Base-by-base conservation (phyloP, 2,797 vertebrate genomes). In the Coilia nasus region DNA sequence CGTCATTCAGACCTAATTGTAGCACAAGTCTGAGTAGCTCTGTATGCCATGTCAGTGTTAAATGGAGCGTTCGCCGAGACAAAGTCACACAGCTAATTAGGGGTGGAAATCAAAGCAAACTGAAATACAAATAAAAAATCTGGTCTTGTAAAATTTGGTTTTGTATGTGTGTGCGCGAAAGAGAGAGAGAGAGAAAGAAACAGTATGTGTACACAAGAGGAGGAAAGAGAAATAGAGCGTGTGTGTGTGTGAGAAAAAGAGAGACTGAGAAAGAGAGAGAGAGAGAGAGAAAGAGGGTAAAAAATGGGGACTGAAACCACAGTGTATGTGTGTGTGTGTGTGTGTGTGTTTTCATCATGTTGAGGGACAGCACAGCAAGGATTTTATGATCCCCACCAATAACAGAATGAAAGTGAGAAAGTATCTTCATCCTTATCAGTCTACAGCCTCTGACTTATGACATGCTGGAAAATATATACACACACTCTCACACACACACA, bases 361-460 rank as follows among this genome's bases (percentile, higher is more conserved):
- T 75, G 17, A 75, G 67, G 28, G 67, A 31, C 44, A 71, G 82
- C 62, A 82, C 75, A 17, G 44, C 12, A 62, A 71, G 47, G 67
- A 67, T 86, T 85, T 44, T 85, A 89, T 83, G 82, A 81, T 56
- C 87, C 57, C 54, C 41, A 83, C 83, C 59, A 84, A 85, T 80
- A 57, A 28, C 50, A 71, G 64, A 75, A 75, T 75, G 67, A 75
- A 75, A 75, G 28, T 3, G 35, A 35, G 67, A 75, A 75, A 75
- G 28, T 3, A 54, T 54, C 50, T 10, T 75, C 31, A 31, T 75
- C 67, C 12, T 75, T 14, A 35, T 35, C 67, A 41, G 28, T 75
- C 67, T 75, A 11, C 67, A 75, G 67, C 28, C 62, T 75, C 14
- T 75, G 17, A 75, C 14, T 75, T 75, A 75, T 23, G 25, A 75